Evolutionary conservation across 64 coral and sea anemone genomes (phyloP).

Genomic region (Dendrophyllia cribrosa): DNA sequence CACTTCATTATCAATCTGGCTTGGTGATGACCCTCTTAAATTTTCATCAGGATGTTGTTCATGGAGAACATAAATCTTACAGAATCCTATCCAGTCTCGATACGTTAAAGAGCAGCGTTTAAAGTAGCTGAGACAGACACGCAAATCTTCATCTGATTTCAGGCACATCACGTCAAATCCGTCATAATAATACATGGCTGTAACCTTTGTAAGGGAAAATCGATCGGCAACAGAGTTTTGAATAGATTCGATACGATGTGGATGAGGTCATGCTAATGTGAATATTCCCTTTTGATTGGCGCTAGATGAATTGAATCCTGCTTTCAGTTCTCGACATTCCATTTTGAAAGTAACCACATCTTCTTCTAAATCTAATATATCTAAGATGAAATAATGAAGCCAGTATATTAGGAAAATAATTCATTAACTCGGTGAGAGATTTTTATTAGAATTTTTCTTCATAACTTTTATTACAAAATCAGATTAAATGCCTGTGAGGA

Average conservation of each 20-base stretch:
- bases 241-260: not conserved
- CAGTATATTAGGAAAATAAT: not conserved
- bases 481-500: no score
- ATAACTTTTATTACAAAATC: no score
- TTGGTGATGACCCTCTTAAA: not conserved
- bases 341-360: slow-evolving; percentile 29
- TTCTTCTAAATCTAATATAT: not conserved
- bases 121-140: slow-evolving; percentile 24
- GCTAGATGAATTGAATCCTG: slow-evolving; percentile 13
- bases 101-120: slow-evolving; percentile 9
- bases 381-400: not conserved
- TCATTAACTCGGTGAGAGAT: no score
- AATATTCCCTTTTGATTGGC: slow-evolving; percentile 20
- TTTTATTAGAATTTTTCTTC: no score
- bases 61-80: slow-evolving; percentile 14
- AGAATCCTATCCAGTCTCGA: slow-evolving; percentile 42
- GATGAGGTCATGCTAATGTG: slow-evolving; percentile 1
- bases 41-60: not conserved
- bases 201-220: slow-evolving; percentile 19
- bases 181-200: slow-evolving; percentile 40
- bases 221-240: slow-evolving; percentile 27
- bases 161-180: slow-evolving; percentile 27
- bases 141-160: slow-evolving; percentile 30
- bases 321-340: slow-evolving; percentile 34
- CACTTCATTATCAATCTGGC: not conserved